Evolutionary conservation across 2,113 vertebrate species (phyloP).

Genomic region (Danio rerio): GRCz12tu NC_133182.1:36154001-36154500

Average conservation of each 20-base stretch:
- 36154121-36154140: slow-evolving; percentile 67
- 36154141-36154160: slow-evolving; percentile 71
- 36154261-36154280: slow-evolving; percentile 62
- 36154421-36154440: slow-evolving; percentile 73
- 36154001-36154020: slow-evolving; percentile 65
- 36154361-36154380: slow-evolving; percentile 75
- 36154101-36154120: slow-evolving; percentile 73
- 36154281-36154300: slow-evolving; percentile 63
- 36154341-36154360: slow-evolving; percentile 61
- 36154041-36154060: slow-evolving; percentile 73
- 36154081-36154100: slow-evolving; percentile 76
- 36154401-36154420: slow-evolving; percentile 70
- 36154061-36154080: slow-evolving; percentile 68
- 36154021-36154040: slow-evolving; percentile 72
- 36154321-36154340: slow-evolving; percentile 65
- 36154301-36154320: slow-evolving; percentile 64
- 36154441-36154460: slow-evolving; percentile 65
- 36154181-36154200: slow-evolving; percentile 59
- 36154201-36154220: slow-evolving; percentile 56
- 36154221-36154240: slow-evolving; percentile 43
- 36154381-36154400: slow-evolving; percentile 70
- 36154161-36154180: slow-evolving; percentile 60
- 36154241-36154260: slow-evolving; percentile 56
- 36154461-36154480: slow-evolving; percentile 82
- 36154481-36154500: slow-evolving; percentile 94